Evolutionary conservation across 1,140 invertebrate genomes (phyloP), one percentile per base, ranked within the genome.

Genomic region (Orchesella cincta): DNA sequence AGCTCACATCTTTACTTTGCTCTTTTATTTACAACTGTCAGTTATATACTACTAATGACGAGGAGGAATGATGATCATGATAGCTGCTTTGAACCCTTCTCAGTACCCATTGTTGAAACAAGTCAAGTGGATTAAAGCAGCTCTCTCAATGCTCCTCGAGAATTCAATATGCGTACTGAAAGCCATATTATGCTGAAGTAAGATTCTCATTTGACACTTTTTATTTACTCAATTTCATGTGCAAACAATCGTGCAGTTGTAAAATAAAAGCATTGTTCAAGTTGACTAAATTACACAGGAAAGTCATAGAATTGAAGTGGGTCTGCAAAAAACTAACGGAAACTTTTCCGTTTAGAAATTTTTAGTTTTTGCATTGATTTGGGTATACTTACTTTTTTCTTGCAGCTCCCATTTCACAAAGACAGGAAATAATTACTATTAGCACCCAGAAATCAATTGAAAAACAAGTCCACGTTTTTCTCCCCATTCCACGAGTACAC

Each of bases 21-120:
- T 67, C 29, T 67, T 67, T 67, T 67, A 67, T 29, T 67, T 67
- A 33, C 62, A 67, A 67, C 29, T n/a, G 23, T 33, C 62, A 29
- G 23, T 33, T 8, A 14, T 67, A 67, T 67, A 31, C 3, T 14
- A 67, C 62, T 67, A 67, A 67, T 67, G 62, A 67, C 62, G 62
- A 67, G 5, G 54, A 62, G 8, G 54, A n/a, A 18, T 28, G 54
- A n/a, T 28, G 23, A 62, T 62, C 39, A 46, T 46, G 8, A n/a
- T n/a, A 46, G 20, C 39, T 46, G 8, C 26, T 62, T 62, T 62
- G 16, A 62, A 62, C 54, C 54, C 54, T 62, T 62, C 54, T 62
- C 26, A 12, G 39, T 46, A 20, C 39, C 20, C 20, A 20, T 20
- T 46, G 20, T 20, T 46, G 39, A 46, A 46, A 46, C 39, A 46